Conservation (phyloP, 1,140 invertebrate genomes). For the Lordiphosa collinella region DNA sequence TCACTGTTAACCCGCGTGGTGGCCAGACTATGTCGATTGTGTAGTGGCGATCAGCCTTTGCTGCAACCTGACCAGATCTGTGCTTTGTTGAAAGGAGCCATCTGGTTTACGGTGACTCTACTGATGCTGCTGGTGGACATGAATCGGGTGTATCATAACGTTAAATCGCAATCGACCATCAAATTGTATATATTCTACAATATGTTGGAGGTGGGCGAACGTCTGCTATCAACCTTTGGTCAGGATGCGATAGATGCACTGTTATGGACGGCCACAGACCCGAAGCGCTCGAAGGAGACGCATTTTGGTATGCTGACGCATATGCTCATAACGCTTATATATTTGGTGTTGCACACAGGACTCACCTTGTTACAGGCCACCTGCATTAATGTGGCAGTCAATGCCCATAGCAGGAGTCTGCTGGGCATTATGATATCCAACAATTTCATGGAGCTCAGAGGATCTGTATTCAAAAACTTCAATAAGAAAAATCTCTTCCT, state of each 20-base stretch:
- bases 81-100: slow-evolving; percentile 95
- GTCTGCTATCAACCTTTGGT: slow-evolving; percentile 97
- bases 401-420: slow-evolving; percentile 98
- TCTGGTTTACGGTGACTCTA: slow-evolving; percentile 91
- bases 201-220: slow-evolving; percentile 98
- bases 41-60: slow-evolving; percentile 80
- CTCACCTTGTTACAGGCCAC: slow-evolving; percentile 97
- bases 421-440: slow-evolving; percentile 99
- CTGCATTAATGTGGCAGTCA: slow-evolving; percentile 98
- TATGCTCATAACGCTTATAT: slow-evolving; percentile 92
- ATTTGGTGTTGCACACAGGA: slow-evolving; percentile 96
- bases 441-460: slow-evolving; percentile 99
- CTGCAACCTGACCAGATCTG: slow-evolving; percentile 96
- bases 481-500: slow-evolving; percentile 99
- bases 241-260: slow-evolving; percentile 98
- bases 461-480: slow-evolving; percentile 99
- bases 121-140: slow-evolving; percentile 96
- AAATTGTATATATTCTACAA: slow-evolving; percentile 99
- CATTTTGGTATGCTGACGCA: slow-evolving; percentile 94
- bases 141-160: slow-evolving; percentile 98
- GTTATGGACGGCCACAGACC: slow-evolving; percentile 98
- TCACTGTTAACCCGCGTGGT: slow-evolving; percentile 87
- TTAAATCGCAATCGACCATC: slow-evolving; percentile 99
- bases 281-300: slow-evolving; percentile 88
- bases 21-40: slow-evolving; percentile 86